Percentiles rank a stretch among this genome's conserved stretches.
Conservation (phyloP, 1,140 invertebrate genomes). For the Trissolcus basalis region DNA sequence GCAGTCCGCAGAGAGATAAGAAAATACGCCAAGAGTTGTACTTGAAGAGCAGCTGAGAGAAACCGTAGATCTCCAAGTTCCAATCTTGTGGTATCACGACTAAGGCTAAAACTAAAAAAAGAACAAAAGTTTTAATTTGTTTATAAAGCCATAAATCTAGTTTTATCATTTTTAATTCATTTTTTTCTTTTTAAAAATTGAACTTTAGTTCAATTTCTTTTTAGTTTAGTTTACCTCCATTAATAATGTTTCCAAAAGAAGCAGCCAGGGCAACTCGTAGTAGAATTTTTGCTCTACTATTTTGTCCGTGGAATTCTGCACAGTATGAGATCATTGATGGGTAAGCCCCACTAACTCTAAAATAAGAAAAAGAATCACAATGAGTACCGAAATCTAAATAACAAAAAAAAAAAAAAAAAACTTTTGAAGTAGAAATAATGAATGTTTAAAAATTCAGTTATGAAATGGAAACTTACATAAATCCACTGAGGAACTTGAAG, state of each 20-base stretch:
- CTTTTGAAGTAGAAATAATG: too few species aligned
- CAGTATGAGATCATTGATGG: conserved; percentile 83
- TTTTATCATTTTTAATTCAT: too few species aligned
- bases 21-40: conserved; percentile 87
- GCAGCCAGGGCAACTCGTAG: conserved; percentile 79
- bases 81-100: conserved; percentile 74
- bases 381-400: too few species aligned
- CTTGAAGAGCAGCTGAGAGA: conserved; percentile 56
- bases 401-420: neutral
- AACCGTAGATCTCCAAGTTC: conserved; percentile 61
- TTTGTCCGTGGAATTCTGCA: conserved; percentile 81
- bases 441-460: neutral
- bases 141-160: too few species aligned
- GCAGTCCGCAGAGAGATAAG: conserved; percentile 80
- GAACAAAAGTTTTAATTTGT: neutral
- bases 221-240: conserved; percentile 60
- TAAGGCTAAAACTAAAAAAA: conserved; percentile 70
- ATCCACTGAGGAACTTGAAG: conserved; percentile 85
- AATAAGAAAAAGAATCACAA: conserved; percentile 44
- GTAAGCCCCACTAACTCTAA: conserved; percentile 84
- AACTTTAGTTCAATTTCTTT: too few species aligned
- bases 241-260: conserved; percentile 65
- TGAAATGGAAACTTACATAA: conserved; percentile 80
- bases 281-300: conserved; percentile 80
- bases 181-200: too few species aligned